Evolutionary conservation across 2,113 vertebrate species (phyloP).

Genomic region (Nothocercus nigrocapillus): DNA sequence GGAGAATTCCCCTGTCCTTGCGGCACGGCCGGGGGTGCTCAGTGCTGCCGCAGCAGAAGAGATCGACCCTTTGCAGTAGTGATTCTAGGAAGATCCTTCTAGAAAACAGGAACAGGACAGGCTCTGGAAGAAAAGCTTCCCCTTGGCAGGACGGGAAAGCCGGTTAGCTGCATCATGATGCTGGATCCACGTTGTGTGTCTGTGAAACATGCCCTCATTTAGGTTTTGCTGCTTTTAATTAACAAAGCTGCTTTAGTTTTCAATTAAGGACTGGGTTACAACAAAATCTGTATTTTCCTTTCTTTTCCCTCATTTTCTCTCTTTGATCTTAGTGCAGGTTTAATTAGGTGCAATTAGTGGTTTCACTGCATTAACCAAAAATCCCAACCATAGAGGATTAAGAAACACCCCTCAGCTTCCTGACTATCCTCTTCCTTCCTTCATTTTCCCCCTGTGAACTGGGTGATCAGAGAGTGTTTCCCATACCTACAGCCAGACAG

Average conservation of each 20-base stretch:
- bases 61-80: background rate
- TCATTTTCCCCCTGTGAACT: background rate
- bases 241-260: conserved; percentile 58
- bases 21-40: background rate
- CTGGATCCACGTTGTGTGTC: background rate
- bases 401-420: background rate
- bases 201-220: conserved; percentile 16
- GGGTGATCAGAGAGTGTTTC: background rate
- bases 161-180: background rate
- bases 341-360: conserved; percentile 69
- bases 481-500: rapidly evolving
- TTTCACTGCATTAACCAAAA: conserved; percentile 47
- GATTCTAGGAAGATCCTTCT: background rate
- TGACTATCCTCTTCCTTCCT: background rate
- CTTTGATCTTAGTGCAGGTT: conserved; percentile 56
- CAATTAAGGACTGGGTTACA: conserved; percentile 42
- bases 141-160: background rate
- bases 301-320: conserved; percentile 43
- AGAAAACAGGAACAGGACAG: background rate
- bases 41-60: background rate
- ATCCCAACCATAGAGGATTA: background rate
- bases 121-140: background rate
- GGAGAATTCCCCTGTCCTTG: background rate
- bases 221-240: conserved; percentile 42
- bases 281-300: conserved; percentile 40